Evolutionary conservation across 2,888 invertebrate species (phyloP), one percentile per base, ranked within the genome.

Genomic region (Scotopteryx bipunctaria): DNA sequence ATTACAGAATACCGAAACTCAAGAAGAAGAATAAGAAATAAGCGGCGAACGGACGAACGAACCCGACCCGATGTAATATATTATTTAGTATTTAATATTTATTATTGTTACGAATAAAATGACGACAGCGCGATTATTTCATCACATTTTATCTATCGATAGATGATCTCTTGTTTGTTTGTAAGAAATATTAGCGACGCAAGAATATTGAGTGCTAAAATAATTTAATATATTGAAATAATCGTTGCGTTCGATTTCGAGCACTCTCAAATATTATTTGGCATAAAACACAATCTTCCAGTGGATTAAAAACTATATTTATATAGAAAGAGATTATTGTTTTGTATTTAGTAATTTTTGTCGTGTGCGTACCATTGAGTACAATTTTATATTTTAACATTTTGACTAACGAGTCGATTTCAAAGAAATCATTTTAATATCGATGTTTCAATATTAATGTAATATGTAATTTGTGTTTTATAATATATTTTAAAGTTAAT

Each of bases 1-100:
- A 75, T 88, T 87, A 56, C 90, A 90, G 90, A 78, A 90, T 90
- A 71, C 90, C 90, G 80, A 90, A 89, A 80, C 77, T 87, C 71
- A 90, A 87, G 79, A 71, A 81, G 84, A 89, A 86, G 83, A 86
- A 86, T 79, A 86, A 78, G 76, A 84, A 84, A 76, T 81, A 78
- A 78, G 70, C 83, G 81, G 81, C 85, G 82, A 83, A 73, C 77
- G 68, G 70, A 63, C 76, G 81, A 69, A 75, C 73, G 73, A 67
- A 63, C 49, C 51, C 31, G 46, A 73, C 69, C 81, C 54, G 82
- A 84, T 83, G 87, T 88, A 88, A 86, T 83, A 83, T 83, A 84
- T 73, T 75, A 66, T 75, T 75, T 84, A 82, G 77, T 81, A 54
- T 80, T 71, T 76, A 81, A 67, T 85, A 83, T 83, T 84, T 85